Evolutionary conservation across 35 echinoderm and acorn worm species (phyloP).

Genomic region (Chiridota heheva): DNA sequence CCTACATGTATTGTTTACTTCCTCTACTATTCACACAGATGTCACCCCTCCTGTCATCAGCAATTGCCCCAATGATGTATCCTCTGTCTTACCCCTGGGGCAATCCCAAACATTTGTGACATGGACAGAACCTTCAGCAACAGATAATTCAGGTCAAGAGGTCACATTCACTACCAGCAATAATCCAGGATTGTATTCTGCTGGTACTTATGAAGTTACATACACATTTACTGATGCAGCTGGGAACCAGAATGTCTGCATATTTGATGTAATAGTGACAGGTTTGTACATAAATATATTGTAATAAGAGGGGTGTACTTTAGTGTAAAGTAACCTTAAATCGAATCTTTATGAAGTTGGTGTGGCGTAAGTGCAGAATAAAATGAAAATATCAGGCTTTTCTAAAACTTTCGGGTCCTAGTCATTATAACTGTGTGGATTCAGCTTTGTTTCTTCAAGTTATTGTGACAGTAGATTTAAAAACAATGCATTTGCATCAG

Average conservation of each 20-base stretch:
- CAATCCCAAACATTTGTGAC: not conserved
- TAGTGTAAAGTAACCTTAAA: no score
- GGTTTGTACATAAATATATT: no score
- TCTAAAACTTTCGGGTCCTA: no score
- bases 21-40: not conserved
- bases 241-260: constrained; percentile 27
- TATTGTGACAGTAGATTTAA: no score
- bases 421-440: no score
- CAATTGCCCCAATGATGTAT: constrained; percentile 36
- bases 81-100: not conserved
- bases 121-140: constrained; percentile 56
- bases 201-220: constrained; percentile 12
- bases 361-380: no score
- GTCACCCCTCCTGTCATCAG: constrained; percentile 20
- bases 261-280: constrained; percentile 46
- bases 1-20: not conserved
- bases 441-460: no score
- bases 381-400: no score
- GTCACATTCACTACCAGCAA: not conserved
- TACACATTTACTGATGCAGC: constrained; percentile 38
- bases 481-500: no score
- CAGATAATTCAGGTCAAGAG: constrained; percentile 34
- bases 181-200: constrained; percentile 17
- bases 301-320: no score
- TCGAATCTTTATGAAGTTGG: no score